phyloP scores from a whole-genome alignment of 2,113 vertebrate species.

The Litocranius walleri region DNA sequence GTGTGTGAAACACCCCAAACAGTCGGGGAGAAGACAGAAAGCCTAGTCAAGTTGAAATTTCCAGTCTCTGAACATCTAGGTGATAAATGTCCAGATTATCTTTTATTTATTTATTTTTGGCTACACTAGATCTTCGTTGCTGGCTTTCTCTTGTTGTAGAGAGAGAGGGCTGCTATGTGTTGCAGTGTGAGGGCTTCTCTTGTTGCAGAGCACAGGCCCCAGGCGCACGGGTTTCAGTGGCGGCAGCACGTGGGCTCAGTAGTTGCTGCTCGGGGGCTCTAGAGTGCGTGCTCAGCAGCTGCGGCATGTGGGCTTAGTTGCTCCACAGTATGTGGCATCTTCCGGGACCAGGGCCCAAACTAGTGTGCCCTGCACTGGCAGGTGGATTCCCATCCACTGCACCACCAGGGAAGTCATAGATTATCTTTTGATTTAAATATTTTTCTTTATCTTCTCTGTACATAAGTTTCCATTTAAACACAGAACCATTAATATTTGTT shows the following conservation, averaged over 20 bases:
- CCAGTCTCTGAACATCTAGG: not conserved
- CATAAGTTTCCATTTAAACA: conserved; percentile 9
- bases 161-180: not conserved
- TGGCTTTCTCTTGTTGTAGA: not conserved
- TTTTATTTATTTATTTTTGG: not conserved
- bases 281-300: not conserved
- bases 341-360: not conserved
- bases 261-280: not conserved
- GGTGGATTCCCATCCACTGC: not conserved
- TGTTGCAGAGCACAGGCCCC: not conserved
- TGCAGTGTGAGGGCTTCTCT: not conserved
- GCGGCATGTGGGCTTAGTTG: not conserved
- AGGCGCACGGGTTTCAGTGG: not conserved
- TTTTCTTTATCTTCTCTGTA: not conserved
- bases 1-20: not conserved
- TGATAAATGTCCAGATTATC: not conserved
- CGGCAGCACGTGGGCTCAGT: not conserved
- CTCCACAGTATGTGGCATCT: not conserved
- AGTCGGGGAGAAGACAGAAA: not conserved
- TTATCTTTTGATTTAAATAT: not conserved
- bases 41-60: not conserved
- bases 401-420: not conserved
- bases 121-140: not conserved
- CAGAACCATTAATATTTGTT: not conserved
- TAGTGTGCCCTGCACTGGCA: not conserved